Evolutionary conservation across 1,140 invertebrate genomes (phyloP), one percentile per base, ranked within the genome.

Genomic region (Drepana arcuata): DNA sequence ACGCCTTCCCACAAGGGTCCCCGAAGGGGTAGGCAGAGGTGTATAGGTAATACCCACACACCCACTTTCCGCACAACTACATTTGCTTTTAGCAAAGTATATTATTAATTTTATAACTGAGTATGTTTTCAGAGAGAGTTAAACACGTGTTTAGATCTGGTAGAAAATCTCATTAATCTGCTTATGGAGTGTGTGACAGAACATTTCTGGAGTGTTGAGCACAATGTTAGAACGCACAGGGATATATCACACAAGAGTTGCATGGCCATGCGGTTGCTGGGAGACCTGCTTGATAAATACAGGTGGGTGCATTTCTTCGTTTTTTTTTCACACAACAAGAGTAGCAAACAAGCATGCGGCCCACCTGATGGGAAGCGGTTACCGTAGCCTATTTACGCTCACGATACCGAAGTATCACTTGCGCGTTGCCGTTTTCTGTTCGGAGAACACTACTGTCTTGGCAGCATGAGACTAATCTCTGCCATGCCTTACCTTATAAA

Each of bases 241-340:
- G 74, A 81, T 13, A 69, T 81, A 23, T 59, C 68, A 6, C 77
- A 81, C 33, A 81, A 79, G 40, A 62, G 64, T 23, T 79, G 70
- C 33, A 75, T 77, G 63, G 46, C 55, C 1, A 79, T 81, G 77
- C 53, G 77, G 0, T 36, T 68, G 25, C 23, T 78, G 23, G 74
- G 70, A 5, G 84, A 86, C 33, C 55, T 84, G 15, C 59, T 88
- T 13, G 67, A 75, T 32, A 80, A 84, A 59, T 85, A 81, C 35
- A 78, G 80, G 85, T 86, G 34, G 18, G 18, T 21, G 4, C 18
- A 21, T 21, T 21, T 9, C 18, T n/a, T n/a, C n/a, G n/a, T n/a
- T n/a, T n/a, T n/a, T n/a, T n/a, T n/a, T n/a, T n/a, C n/a, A n/a
- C n/a, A n/a, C n/a, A n/a, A n/a, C n/a, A n/a, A n/a, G n/a, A n/a